These are phyloP conservation scores for Ophraella communa DNA, from an alignment of 2,888 invertebrate genomes.

Conservation along the genomic window DNA sequence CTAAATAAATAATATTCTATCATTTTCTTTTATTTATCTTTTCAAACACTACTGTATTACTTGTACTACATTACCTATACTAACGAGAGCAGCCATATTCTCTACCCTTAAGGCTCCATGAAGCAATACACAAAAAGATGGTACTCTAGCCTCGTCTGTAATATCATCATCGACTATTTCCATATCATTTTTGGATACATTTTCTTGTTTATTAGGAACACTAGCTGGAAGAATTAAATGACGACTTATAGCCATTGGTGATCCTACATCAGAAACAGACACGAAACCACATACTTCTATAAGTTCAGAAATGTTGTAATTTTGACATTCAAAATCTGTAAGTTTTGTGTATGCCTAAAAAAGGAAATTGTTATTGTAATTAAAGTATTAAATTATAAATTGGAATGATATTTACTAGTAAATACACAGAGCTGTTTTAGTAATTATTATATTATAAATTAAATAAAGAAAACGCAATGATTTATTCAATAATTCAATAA, in stretches of 20 bases:
- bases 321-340: constrained; percentile 69
- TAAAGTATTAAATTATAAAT: no score
- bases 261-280: constrained; percentile 85
- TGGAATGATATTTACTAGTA: no score
- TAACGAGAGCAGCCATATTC: constrained; percentile 88
- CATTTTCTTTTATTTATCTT: no score
- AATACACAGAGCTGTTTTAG: no score
- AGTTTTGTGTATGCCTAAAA: constrained; percentile 62
- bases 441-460: no score
- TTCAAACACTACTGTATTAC: no score
- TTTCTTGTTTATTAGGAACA: constrained; percentile 33
- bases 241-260: constrained; percentile 88
- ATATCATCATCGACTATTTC: constrained; percentile 63
- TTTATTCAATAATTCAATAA: no score
- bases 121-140: constrained; percentile 90
- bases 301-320: constrained; percentile 71
- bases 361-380: no score
- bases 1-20: no score
- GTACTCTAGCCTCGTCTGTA: constrained; percentile 77
- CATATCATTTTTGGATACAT: constrained; percentile 37
- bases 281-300: constrained; percentile 89
- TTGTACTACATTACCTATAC: constrained; percentile 13
- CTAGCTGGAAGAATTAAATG: constrained; percentile 85
- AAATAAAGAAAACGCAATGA: no score
- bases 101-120: constrained; percentile 83